phyloP scores from a whole-genome alignment of 2,113 vertebrate genomes.

The Rhagologus leucostigma region DNA sequence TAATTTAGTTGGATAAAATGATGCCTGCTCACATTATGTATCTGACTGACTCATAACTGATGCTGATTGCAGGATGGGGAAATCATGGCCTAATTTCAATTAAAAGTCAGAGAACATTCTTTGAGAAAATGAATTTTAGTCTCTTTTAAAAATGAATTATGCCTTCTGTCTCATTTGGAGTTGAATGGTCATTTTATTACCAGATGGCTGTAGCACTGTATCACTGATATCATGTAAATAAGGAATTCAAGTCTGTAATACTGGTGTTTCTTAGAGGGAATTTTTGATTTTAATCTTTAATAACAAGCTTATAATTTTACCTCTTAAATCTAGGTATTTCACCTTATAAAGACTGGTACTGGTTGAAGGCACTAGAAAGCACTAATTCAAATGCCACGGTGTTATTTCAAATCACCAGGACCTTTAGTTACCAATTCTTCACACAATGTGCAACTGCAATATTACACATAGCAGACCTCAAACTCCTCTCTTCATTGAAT shows the following conservation, averaged over 20 bases:
- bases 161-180: not conserved
- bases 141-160: not conserved
- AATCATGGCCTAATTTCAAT: conserved; percentile 7
- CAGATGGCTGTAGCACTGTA: not conserved
- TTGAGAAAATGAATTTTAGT: not conserved
- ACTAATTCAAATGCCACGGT: not conserved
- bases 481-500: not conserved
- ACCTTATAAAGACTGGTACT: not conserved
- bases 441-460: not conserved
- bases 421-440: not conserved
- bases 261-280: not conserved
- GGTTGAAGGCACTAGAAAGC: not conserved
- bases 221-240: not conserved
- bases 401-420: not conserved
- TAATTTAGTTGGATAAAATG: not conserved
- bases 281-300: not conserved
- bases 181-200: not conserved
- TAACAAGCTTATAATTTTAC: not conserved
- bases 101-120: not conserved
- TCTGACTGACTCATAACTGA: not conserved
- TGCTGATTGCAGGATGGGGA: not conserved
- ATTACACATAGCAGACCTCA: not conserved
- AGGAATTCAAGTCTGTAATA: not conserved
- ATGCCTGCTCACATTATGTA: not conserved
- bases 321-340: not conserved